These are phyloP conservation scores for Oscheius sp. DNA, from an alignment of 2,888 invertebrate species.

Conservation along the genomic window DNA sequence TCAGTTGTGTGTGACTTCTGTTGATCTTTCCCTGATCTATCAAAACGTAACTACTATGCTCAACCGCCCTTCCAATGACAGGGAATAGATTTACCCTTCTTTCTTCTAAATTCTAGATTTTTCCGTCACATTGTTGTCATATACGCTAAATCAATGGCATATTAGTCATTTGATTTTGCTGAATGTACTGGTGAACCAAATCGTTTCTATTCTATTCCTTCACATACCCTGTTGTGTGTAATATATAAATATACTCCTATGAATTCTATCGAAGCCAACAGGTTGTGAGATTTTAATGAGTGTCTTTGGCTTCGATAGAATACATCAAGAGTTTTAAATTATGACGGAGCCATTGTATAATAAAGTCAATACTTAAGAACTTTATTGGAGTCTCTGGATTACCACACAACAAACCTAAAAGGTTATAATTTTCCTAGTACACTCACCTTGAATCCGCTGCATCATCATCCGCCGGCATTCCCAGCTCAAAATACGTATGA, in stretches of 20 bases:
- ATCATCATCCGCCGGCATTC: constrained; percentile 17
- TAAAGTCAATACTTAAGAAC: neutral
- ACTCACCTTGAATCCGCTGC: constrained; percentile 10
- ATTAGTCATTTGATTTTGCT: constrained; percentile 27
- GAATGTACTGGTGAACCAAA: constrained; percentile 20
- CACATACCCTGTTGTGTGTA: no score
- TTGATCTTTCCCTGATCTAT: constrained; percentile 20
- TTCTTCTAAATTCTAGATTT: neutral
- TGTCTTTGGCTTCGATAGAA: no score
- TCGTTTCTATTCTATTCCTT: neutral
- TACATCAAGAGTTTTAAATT: no score
- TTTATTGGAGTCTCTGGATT: neutral
- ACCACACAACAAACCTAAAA: constrained; percentile 3
- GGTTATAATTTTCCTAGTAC: neutral
- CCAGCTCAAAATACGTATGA: constrained; percentile 47
- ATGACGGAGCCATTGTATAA: no score
- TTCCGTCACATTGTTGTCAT: constrained; percentile 28
- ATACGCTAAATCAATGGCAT: constrained; percentile 13
- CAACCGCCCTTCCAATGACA: constrained; percentile 6
- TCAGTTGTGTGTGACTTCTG: constrained; percentile 15
- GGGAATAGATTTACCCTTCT: constrained; percentile 1
- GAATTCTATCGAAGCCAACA: no score
- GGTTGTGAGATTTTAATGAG: no score
- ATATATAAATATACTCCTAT: no score
- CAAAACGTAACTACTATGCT: constrained; percentile 22